A percentile compares a stretch with the other conserved stretches of the same genome.
Evolutionary conservation across 1,140 invertebrate genomes (phyloP).

Genomic region (Drosophila dunni): DNA sequence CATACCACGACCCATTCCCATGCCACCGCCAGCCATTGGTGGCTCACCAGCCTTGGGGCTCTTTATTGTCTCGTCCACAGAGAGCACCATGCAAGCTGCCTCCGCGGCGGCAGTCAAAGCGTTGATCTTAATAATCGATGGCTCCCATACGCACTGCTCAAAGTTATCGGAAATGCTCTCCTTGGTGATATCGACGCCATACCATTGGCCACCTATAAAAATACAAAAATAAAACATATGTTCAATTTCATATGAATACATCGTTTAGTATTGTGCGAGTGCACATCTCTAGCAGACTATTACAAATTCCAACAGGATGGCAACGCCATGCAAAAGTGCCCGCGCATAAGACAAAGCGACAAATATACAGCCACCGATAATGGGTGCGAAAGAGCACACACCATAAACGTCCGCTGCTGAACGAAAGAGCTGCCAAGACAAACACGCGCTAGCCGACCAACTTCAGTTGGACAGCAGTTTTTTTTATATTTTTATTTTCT

Average conservation of each 20-base stretch:
- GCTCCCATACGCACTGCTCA: slow-evolving; percentile 98
- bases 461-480: slow-evolving; percentile 39
- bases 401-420: slow-evolving; percentile 27
- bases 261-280: neutral
- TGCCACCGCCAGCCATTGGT: slow-evolving; percentile 86
- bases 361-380: slow-evolving; percentile 18
- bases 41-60: slow-evolving; percentile 90
- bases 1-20: slow-evolving; percentile 88
- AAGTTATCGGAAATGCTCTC: slow-evolving; percentile 98
- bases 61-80: slow-evolving; percentile 99
- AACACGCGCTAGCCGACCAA: slow-evolving; percentile 63
- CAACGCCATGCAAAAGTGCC: slow-evolving; percentile 47
- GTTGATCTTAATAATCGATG: slow-evolving; percentile 98
- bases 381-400: slow-evolving; percentile 71
- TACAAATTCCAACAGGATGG: slow-evolving; percentile 39
- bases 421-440: slow-evolving; percentile 66
- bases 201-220: slow-evolving; percentile 90
- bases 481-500: neutral
- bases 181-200: slow-evolving; percentile 96
- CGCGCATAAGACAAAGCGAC: slow-evolving; percentile 52
- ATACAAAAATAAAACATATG: slow-evolving; percentile 28
- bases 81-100: slow-evolving; percentile 97
- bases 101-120: slow-evolving; percentile 98
- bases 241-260: neutral
- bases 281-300: slow-evolving; percentile 19